Conservation (phyloP, 2,888 invertebrate genomes). For the Theretra japonica region DNA sequence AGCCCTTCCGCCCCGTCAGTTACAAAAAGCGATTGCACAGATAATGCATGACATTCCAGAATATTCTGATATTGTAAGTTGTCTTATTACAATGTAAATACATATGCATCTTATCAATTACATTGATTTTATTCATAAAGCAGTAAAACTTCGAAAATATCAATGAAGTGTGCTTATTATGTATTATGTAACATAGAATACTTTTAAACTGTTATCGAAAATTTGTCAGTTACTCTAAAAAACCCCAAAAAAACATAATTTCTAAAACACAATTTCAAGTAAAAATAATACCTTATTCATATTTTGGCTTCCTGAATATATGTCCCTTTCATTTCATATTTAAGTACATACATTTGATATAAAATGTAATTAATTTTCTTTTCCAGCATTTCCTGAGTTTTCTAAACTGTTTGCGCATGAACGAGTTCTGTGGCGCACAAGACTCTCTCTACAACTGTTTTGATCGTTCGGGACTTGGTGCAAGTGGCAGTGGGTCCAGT, state of each 20-base stretch:
- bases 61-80: conserved; percentile 91
- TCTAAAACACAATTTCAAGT: no score
- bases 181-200: no score
- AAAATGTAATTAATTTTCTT: conserved; percentile 1
- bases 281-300: no score
- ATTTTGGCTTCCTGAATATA: no score
- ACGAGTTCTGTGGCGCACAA: conserved; percentile 93
- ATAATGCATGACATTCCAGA: conserved; percentile 91
- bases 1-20: conserved; percentile 89
- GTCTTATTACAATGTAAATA: no score
- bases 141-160: no score
- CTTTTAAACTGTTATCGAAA: no score
- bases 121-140: no score
- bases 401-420: conserved; percentile 93
- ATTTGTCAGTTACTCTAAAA: no score
- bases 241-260: no score
- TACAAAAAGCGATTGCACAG: conserved; percentile 90
- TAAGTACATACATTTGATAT: neutral
- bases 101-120: no score
- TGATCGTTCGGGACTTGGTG: conserved; percentile 85
- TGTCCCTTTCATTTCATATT: neutral
- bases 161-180: no score
- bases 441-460: conserved; percentile 93
- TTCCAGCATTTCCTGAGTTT: conserved; percentile 95
- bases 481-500: conserved; percentile 69